Base-by-base conservation (phyloP, 2,888 invertebrate species). In the Plebejus melissa region DNA sequence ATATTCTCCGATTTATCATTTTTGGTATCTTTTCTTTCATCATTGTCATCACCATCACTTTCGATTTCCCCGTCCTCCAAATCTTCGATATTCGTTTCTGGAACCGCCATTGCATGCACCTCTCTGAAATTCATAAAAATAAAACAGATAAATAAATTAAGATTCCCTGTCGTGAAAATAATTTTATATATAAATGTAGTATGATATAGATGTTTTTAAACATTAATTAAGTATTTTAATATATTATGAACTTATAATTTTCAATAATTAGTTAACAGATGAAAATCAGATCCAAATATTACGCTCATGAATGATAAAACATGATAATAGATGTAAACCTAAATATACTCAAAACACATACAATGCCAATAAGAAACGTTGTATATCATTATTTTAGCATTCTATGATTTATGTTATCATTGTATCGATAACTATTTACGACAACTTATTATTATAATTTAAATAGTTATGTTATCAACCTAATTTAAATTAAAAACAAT, bases 1-100 rank as follows among this genome's bases (percentile, higher is more conserved):
- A 77, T 81, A 79, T 76, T 74, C 71, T 77, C 60, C 71, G 77
- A n/a, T 69, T 81, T 81, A 74, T 86, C 87, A 82, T 79, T 87
- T 82, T 83, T 84, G 77, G 82, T 84, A 79, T 88, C 86, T 78
- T 81, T 82, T 81, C 79, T 76, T 80, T 88, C 89, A 6, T 80
- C 78, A 69, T 82, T 82, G 79, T 92, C 91, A 82, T 94, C 94
- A 54, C 93, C 94, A 79, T 95, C 95, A 77, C 95, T 94, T 81
- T 97, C 97, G 81, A 98, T 97, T 89, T 98, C 98, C 74, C 98
- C 98, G 85, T 98, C 98, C 90, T 98, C 98, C 80, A 97, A 94
- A 86, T 97, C 97, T 84, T 96, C 92, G 32, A 88, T 79, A 74
- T 85, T 87, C 16, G 84, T 79, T 76, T 82, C 82, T 38, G 85